phyloP scores from a whole-genome alignment of 2,113 vertebrate species.

The Gopherus evgoodei region DNA sequence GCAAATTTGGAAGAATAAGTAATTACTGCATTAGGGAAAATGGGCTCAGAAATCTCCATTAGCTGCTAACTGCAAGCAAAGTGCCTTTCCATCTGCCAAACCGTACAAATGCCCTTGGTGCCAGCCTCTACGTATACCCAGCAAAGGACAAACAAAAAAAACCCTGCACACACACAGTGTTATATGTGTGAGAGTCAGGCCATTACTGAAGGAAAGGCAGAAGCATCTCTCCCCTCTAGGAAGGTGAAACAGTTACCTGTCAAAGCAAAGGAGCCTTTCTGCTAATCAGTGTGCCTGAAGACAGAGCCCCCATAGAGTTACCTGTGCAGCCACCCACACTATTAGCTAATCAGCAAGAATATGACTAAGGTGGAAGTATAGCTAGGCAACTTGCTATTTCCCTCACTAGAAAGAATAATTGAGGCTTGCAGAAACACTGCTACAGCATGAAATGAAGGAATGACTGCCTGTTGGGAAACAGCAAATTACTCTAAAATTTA shows the following conservation, averaged over 20 bases:
- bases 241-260: neutral
- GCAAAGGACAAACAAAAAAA: neutral
- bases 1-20: slow-evolving; percentile 68
- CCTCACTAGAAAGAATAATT: neutral
- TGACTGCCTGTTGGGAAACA: neutral
- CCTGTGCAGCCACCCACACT: neutral
- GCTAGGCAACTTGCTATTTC: neutral
- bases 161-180: neutral
- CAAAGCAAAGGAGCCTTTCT: neutral
- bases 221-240: neutral
- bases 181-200: neutral
- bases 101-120: slow-evolving; percentile 20
- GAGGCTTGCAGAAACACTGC: neutral
- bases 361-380: neutral
- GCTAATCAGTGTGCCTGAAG: neutral
- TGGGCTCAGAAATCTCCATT: slow-evolving; percentile 55
- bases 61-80: slow-evolving; percentile 60
- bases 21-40: slow-evolving; percentile 70
- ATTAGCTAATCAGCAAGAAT: neutral
- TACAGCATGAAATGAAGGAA: neutral
- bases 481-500: neutral
- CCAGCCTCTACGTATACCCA: neutral
- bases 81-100: slow-evolving; percentile 40
- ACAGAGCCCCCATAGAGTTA: neutral
- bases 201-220: neutral